Conservation (phyloP, 2,797 vertebrate species). For the Falco berigora region DNA sequence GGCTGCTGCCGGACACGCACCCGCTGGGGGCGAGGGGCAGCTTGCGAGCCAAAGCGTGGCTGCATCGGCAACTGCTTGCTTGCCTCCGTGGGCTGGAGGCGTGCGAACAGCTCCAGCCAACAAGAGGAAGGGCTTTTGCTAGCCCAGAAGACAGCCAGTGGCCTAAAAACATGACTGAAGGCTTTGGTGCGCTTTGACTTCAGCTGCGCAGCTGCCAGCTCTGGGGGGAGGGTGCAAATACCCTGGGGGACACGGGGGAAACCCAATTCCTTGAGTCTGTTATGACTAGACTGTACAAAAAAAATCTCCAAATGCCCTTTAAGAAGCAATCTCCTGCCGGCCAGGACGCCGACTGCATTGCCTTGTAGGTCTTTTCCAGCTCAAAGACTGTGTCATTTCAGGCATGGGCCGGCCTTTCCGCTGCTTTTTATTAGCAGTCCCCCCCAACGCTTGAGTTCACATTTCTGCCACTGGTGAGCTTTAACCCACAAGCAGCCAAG, state of each 20-base stretch:
- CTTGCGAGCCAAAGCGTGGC: accelerated
- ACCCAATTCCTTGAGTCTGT: neutral
- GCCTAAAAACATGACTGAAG: neutral
- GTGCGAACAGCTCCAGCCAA: accelerated
- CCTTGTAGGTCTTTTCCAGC: neutral
- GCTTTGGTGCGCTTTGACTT: neutral
- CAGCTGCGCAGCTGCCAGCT: neutral
- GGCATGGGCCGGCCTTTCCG: neutral
- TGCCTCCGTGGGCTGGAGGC: neutral
- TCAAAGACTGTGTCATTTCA: neutral
- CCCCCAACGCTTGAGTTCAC: neutral
- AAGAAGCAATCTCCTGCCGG: neutral
- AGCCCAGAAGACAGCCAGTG: neutral
- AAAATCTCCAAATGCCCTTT: neutral
- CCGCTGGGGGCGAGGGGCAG: accelerated
- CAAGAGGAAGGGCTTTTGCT: accelerated
- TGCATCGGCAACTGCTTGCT: accelerated
- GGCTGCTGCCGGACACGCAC: neutral
- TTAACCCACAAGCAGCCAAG: neutral
- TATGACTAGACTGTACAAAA: accelerated
- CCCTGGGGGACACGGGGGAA: neutral
- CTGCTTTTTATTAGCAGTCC: neutral
- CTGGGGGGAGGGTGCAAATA: accelerated
- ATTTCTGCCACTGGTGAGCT: neutral
- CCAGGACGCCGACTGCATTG: neutral